Percentiles rank a stretch among this genome's conserved stretches.
These are phyloP conservation scores for Whitmania pigra DNA, from an alignment of 1,140 invertebrate genomes.

Conservation along the genomic window DNA sequence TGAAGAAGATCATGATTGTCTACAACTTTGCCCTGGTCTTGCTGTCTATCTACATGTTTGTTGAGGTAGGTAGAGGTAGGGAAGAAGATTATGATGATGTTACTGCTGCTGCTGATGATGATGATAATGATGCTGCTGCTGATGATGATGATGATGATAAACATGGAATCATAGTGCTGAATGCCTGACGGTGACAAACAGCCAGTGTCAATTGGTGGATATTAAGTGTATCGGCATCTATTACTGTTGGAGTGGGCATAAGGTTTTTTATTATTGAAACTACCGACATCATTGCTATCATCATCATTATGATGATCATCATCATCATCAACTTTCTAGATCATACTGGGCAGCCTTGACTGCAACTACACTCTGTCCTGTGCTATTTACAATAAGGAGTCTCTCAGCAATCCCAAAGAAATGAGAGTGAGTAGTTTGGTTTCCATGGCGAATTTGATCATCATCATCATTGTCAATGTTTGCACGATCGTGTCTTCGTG, in stretches of 20 bases:
- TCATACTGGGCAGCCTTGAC: constrained; percentile 16
- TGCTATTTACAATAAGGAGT: constrained; percentile 22
- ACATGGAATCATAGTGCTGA: too few relatives aligned
- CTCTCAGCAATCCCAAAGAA: constrained; percentile 22
- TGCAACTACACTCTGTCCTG: constrained; percentile 18
- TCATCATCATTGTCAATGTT: neutral
- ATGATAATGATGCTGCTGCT: neutral
- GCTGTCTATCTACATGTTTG: constrained; percentile 33
- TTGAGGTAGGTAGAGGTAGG: constrained; percentile 26
- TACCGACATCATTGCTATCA: too few relatives aligned
- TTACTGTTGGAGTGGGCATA: too few relatives aligned
- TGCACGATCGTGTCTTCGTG: too few relatives aligned
- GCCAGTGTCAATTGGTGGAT: too few relatives aligned
- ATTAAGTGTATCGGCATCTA: too few relatives aligned
- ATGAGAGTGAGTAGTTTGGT: constrained; percentile 17
- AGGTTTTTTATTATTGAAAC: too few relatives aligned
- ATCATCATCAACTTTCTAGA: constrained; percentile 13
- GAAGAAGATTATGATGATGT: neutral
- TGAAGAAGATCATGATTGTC: constrained; percentile 31
- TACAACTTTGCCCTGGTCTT: constrained; percentile 36
- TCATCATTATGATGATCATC: neutral
- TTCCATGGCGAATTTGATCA: neutral
- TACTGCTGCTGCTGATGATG: neutral
- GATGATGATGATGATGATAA: neutral
- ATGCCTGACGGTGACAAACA: too few relatives aligned